Evolutionary conservation across 2,888 invertebrate genomes (phyloP).

Genomic region (Agapostemon virescens): DNA sequence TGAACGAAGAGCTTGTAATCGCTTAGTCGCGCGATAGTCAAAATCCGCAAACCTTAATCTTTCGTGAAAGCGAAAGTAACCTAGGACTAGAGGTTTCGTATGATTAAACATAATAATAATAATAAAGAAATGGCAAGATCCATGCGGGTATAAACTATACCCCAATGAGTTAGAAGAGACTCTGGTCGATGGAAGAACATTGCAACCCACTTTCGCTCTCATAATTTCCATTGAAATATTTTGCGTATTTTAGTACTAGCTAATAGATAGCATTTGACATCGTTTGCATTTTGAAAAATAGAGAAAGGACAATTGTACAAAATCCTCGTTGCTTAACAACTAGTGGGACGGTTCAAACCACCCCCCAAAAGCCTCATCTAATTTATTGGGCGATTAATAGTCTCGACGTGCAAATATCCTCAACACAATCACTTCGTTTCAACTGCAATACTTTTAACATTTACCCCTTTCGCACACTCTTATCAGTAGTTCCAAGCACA

Average conservation of each 20-base stretch:
- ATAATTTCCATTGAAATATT: background rate
- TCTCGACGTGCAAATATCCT: constrained; percentile 1
- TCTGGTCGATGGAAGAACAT: background rate
- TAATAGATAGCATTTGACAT: no score
- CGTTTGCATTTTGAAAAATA: background rate
- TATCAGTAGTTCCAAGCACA: background rate
- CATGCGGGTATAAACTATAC: constrained; percentile 47
- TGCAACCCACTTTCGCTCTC: background rate
- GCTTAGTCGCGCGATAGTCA: constrained; percentile 45
- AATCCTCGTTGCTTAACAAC: background rate
- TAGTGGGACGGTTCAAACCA: background rate
- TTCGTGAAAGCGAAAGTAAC: constrained; percentile 65
- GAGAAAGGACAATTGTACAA: background rate
- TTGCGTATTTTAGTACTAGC: background rate
- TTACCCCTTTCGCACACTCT: background rate
- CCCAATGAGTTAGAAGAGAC: background rate
- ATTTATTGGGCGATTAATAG: background rate
- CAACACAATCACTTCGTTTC: constrained; percentile 18
- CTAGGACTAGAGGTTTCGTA: constrained; percentile 73
- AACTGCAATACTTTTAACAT: constrained; percentile 25
- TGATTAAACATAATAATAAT: constrained; percentile 52
- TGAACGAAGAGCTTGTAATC: constrained; percentile 28
- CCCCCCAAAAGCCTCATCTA: background rate
- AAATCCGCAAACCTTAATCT: constrained; percentile 60
- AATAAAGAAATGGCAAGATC: constrained; percentile 68